These are phyloP conservation scores for human (Homo sapiens) DNA, from an alignment of 2,113 vertebrate species.

Conservation along the genomic window DNA sequence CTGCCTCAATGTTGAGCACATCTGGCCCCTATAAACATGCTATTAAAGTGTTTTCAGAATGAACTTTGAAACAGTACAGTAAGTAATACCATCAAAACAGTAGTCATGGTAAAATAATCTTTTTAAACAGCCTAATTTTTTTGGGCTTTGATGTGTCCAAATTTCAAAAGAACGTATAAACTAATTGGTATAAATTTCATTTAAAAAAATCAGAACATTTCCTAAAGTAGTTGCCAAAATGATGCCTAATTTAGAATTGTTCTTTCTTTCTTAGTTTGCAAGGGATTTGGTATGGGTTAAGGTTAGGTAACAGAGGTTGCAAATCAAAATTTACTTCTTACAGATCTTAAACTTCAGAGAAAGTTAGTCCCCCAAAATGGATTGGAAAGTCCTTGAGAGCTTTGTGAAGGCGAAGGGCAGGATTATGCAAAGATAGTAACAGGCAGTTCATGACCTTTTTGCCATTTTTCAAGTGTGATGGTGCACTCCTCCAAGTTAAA, in stretches of 20 bases:
- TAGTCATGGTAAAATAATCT: neutral
- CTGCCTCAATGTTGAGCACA: neutral
- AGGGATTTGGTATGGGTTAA: constrained; percentile 26
- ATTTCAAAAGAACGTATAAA: constrained; percentile 66
- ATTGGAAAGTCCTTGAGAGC: constrained; percentile 20
- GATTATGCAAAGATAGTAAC: constrained; percentile 42
- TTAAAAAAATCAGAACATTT: constrained; percentile 16
- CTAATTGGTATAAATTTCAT: constrained; percentile 53
- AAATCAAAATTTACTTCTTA: constrained; percentile 56
- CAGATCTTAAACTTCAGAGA: constrained; percentile 21
- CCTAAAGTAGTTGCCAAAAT: constrained; percentile 52
- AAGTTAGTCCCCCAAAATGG: neutral
- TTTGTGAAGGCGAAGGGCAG: neutral
- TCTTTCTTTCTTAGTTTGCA: constrained; percentile 17
- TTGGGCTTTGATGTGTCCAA: constrained; percentile 49
- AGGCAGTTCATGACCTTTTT: constrained; percentile 50
- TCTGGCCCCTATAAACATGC: constrained; percentile 15
- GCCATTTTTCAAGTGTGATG: constrained; percentile 47
- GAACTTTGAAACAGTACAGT: constrained; percentile 24
- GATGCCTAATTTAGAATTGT: constrained; percentile 63
- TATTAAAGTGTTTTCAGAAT: constrained; percentile 50
- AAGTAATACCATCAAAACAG: constrained; percentile 55
- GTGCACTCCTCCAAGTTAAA: constrained; percentile 56
- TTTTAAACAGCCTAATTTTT: constrained; percentile 41
- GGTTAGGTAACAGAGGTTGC: constrained; percentile 23